These are phyloP conservation scores for Ectemnius lituratus DNA, from an alignment of 2,888 invertebrate genomes.

Conservation along the genomic window DNA sequence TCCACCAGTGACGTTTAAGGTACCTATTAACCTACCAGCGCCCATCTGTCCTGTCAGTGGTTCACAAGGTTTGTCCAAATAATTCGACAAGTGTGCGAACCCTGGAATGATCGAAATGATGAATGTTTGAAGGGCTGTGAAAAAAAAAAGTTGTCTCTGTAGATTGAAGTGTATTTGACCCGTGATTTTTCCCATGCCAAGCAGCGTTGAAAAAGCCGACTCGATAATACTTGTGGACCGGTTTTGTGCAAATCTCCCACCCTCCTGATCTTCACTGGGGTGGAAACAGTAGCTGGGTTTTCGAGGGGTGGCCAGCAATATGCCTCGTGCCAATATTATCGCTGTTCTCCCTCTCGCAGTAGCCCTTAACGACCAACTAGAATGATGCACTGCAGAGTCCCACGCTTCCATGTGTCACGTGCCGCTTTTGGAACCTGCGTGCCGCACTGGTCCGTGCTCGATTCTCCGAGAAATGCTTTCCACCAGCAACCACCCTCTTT, in stretches of 20 bases:
- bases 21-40: background rate
- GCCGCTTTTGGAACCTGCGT: slow-evolving; percentile 67
- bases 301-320: slow-evolving; percentile 64
- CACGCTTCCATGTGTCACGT: slow-evolving; percentile 69
- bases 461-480: slow-evolving; percentile 65
- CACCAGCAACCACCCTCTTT: slow-evolving; percentile 37
- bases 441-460: slow-evolving; percentile 68
- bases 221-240: slow-evolving; percentile 61
- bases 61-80: slow-evolving; percentile 21
- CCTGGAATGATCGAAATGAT: slow-evolving; percentile 14
- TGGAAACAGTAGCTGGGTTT: slow-evolving; percentile 58
- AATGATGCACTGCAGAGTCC: slow-evolving; percentile 64
- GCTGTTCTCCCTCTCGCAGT: slow-evolving; percentile 54
- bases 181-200: slow-evolving; percentile 51
- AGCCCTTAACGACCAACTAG: slow-evolving; percentile 54
- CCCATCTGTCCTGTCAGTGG: background rate
- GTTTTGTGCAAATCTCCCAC: slow-evolving; percentile 56
- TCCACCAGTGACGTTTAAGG: background rate
- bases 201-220: slow-evolving; percentile 33
- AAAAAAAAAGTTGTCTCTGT: slow-evolving; percentile 16
- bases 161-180: slow-evolving; percentile 39
- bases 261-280: slow-evolving; percentile 52
- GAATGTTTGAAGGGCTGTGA: slow-evolving; percentile 25
- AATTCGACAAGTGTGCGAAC: background rate
- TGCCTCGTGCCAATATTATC: slow-evolving; percentile 75